These are phyloP conservation scores for Eristalinus sepulchralis DNA, from an alignment of 2,888 invertebrate genomes.

Conservation along the genomic window DNA sequence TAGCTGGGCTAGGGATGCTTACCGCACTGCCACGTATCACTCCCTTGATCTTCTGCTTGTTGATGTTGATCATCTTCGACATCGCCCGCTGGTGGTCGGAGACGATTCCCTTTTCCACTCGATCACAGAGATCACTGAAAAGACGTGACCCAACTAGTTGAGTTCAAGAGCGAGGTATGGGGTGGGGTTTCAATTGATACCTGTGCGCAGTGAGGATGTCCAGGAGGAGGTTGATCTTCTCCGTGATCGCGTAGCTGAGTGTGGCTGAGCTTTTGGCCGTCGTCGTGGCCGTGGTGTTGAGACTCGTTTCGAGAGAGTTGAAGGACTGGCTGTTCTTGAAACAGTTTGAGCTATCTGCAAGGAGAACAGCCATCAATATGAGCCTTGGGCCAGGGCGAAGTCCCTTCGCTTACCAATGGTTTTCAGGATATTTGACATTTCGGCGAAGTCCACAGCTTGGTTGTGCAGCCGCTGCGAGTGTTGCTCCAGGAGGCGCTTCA, in stretches of 20 bases:
- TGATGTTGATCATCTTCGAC: slow-evolving; percentile 84
- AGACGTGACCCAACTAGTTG: not conserved
- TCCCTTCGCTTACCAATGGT: slow-evolving; percentile 51
- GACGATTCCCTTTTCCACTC: slow-evolving; percentile 84
- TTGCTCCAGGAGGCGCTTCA: slow-evolving; percentile 72
- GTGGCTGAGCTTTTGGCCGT: slow-evolving; percentile 69
- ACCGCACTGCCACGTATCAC: slow-evolving; percentile 84
- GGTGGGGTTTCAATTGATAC: slow-evolving; percentile 19
- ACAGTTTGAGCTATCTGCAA: slow-evolving; percentile 64
- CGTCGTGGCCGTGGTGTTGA: slow-evolving; percentile 68
- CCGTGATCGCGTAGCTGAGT: slow-evolving; percentile 71
- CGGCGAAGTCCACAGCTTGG: slow-evolving; percentile 72
- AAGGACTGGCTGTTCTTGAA: slow-evolving; percentile 66
- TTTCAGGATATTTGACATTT: slow-evolving; percentile 72
- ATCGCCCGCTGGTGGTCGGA: slow-evolving; percentile 84
- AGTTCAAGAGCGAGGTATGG: not conserved
- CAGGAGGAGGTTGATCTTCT: slow-evolving; percentile 72
- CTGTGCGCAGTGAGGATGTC: slow-evolving; percentile 73
- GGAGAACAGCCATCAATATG: not conserved
- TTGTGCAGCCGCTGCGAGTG: slow-evolving; percentile 69
- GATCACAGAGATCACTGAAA: slow-evolving; percentile 82
- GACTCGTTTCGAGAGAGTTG: slow-evolving; percentile 66
- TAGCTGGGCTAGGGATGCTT: slow-evolving; percentile 74
- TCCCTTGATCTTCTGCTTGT: slow-evolving; percentile 85
- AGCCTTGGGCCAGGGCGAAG: too few species aligned